Evolutionary conservation across 2,888 invertebrate genomes (phyloP).

Genomic region (Archips crataeganus): DNA sequence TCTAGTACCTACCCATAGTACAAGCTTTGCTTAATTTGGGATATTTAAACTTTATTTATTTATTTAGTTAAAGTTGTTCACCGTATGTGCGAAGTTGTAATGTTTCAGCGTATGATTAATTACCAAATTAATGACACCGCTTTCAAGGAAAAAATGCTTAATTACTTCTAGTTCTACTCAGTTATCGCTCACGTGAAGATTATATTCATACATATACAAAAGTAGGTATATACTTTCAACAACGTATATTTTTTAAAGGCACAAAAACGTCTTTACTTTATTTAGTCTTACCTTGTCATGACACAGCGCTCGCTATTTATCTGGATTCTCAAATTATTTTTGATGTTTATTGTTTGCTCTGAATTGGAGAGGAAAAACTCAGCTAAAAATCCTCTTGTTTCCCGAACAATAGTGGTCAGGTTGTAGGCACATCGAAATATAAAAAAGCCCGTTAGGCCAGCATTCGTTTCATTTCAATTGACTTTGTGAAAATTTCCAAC

Average conservation of each 20-base stretch:
- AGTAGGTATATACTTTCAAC: no score
- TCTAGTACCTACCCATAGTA: no score
- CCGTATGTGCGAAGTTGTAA: no score
- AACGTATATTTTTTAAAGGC: background rate
- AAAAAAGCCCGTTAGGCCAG: conserved; percentile 44
- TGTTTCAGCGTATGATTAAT: background rate
- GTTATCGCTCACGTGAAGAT: no score
- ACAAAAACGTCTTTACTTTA: conserved; percentile 41
- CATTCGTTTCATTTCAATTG: conserved; percentile 49
- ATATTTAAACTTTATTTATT: no score
- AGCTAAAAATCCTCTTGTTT: conserved; percentile 46
- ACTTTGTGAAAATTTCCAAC: conserved; percentile 56
- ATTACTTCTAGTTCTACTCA: no score
- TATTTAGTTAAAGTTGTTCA: no score
- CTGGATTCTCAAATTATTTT: conserved; percentile 68
- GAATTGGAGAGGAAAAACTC: conserved; percentile 56
- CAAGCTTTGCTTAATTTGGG: no score
- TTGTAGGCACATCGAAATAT: conserved; percentile 43
- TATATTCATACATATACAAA: no score
- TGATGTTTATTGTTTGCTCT: conserved; percentile 67
- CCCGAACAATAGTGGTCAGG: conserved; percentile 45
- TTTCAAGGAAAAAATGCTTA: no score
- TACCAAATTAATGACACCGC: background rate
- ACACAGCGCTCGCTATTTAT: conserved; percentile 61
- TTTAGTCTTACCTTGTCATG: conserved; percentile 60